Base-by-base conservation (phyloP, 2,888 invertebrate species). In the Matsumyia berberina region DNA sequence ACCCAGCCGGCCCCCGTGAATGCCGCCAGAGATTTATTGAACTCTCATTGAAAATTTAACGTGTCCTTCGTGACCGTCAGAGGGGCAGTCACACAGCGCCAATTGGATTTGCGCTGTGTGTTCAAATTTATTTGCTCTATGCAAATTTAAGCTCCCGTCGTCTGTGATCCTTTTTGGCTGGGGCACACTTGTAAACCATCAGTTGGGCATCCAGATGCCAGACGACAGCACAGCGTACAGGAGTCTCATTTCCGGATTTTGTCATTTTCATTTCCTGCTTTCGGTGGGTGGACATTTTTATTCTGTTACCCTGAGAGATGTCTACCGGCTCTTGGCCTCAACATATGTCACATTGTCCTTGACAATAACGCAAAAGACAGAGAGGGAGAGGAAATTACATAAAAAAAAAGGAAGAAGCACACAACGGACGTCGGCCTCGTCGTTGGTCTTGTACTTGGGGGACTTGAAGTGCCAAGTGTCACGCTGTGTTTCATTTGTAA, bases 31-130 rank as follows among this genome's bases (percentile, higher is more conserved):
- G 85, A 85, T 80, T 85, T 85, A 85, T 83, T 74, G 79, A 76
- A 76, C 79, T 80, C 79, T 80, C 80, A 74, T 74, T 66, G 69
- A 80, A 66, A 70, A 62, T 57, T 85, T 42, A 74, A 85, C 70
- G 74, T 44, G 60, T 29, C 60, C 17, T 76, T 70, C 79, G 85
- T 80, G 85, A 53, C 62, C 24, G 44, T 49, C 17, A 53, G 12
- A 11, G 3, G 12, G 5, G 5, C 19, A 17, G n/a, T n/a, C 11
- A 33, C 33, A 33, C 4, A 9, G 12, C 17, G 17, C 7, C 42
- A 24, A 51, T 51, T 57, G 5, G 51, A 37, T 66, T 66, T 78
- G 55, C n/a, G 11, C 35, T 57, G 55, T 57, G 37, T 55, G 73
- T 73, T 73, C 67, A 73, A 73, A 83, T 83, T 73, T 62, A 51